Conservation (phyloP, 1,140 invertebrate genomes). For the Tribolium castaneum region DNA sequence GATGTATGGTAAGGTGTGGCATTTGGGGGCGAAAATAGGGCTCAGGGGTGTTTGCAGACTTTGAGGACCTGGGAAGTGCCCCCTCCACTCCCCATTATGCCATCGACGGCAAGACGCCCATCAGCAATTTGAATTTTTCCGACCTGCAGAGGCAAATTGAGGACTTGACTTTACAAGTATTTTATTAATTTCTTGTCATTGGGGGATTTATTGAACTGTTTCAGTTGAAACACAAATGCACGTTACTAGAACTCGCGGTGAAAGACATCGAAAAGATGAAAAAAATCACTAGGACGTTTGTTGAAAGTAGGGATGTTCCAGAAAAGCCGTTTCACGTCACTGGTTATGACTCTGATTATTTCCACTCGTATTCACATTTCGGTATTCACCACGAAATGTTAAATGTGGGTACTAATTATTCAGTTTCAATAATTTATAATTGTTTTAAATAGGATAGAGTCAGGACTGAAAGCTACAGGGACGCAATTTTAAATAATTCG, state of each 20-base stretch:
- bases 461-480: slow-evolving; percentile 91
- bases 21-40: not conserved
- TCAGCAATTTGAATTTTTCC: slow-evolving; percentile 60
- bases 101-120: slow-evolving; percentile 62
- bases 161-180: slow-evolving; percentile 59
- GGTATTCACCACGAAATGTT: slow-evolving; percentile 98
- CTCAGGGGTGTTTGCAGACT: slow-evolving; percentile 55
- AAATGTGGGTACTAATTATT: slow-evolving; percentile 67
- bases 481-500: slow-evolving; percentile 90
- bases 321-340: slow-evolving; percentile 62
- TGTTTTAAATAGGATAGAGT: slow-evolving; percentile 80
- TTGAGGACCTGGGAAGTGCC: slow-evolving; percentile 63
- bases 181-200: not conserved
- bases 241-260: slow-evolving; percentile 69
- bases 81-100: slow-evolving; percentile 63
- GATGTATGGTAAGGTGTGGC: slow-evolving; percentile 78
- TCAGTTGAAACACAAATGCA: slow-evolving; percentile 68
- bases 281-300: slow-evolving; percentile 66
- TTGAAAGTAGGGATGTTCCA: slow-evolving; percentile 61
- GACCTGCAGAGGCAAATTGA: slow-evolving; percentile 62
- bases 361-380: slow-evolving; percentile 97
- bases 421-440: too few species aligned
- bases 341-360: slow-evolving; percentile 81
- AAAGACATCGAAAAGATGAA: slow-evolving; percentile 76
- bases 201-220: slow-evolving; percentile 53